Conservation (phyloP, 2,888 invertebrate species). For the Prosopocoilus inquinatus region DNA sequence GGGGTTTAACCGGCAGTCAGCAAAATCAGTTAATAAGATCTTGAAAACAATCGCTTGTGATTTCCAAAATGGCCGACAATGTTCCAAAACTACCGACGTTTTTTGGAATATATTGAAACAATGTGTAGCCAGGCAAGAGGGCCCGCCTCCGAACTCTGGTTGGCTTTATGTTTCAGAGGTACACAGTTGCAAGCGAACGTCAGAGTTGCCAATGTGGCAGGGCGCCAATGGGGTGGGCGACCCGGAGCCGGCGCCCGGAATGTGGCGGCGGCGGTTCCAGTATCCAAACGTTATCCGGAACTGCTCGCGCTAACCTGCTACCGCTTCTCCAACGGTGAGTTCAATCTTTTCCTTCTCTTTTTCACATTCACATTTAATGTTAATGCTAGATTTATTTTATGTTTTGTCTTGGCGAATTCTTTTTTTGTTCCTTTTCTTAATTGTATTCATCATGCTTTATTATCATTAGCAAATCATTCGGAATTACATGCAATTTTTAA, state of each 20-base stretch:
- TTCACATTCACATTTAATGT: neutral
- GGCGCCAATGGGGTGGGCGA: slow-evolving; percentile 52
- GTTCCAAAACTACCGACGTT: slow-evolving; percentile 23
- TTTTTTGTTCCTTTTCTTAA: neutral
- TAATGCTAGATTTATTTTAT: neutral
- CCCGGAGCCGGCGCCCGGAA: slow-evolving; percentile 57
- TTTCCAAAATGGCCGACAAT: slow-evolving; percentile 50
- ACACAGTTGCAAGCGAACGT: slow-evolving; percentile 42
- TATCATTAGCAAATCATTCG: no score
- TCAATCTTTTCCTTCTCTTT: slow-evolving; percentile 3
- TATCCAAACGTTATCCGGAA: slow-evolving; percentile 49
- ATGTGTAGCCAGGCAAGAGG: slow-evolving; percentile 39
- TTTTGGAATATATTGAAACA: slow-evolving; percentile 44
- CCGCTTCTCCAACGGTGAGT: slow-evolving; percentile 32
- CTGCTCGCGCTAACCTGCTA: slow-evolving; percentile 32
- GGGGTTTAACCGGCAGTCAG: slow-evolving; percentile 36
- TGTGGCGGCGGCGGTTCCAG: slow-evolving; percentile 51
- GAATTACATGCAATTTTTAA: no score
- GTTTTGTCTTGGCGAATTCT: neutral
- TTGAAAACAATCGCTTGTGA: slow-evolving; percentile 48
- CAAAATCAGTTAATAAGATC: slow-evolving; percentile 51
- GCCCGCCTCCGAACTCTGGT: slow-evolving; percentile 32
- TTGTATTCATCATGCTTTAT: no score
- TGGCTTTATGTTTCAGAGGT: slow-evolving; percentile 31
- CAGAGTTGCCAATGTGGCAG: slow-evolving; percentile 46